Base-by-base conservation (phyloP, 2,113 vertebrate genomes). In the Chinchilla lanigera region DNA sequence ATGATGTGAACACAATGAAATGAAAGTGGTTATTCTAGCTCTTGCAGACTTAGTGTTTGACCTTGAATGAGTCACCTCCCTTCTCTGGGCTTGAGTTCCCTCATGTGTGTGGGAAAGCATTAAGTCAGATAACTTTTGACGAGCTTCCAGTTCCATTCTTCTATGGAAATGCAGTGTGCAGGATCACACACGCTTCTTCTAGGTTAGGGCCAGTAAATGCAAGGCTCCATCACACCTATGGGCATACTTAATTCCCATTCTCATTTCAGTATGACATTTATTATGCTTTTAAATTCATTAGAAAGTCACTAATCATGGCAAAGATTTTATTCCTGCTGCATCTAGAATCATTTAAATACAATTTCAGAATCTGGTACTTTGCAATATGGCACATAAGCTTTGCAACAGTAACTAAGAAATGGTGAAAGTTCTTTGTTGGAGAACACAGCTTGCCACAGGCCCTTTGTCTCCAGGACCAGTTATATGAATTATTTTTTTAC, bases 201-300 rank as follows among this genome's bases (percentile, higher is more conserved):
- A 20, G 38, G 7, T 1, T 78, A 80, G 33, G 11, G 35, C 82
- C n/a, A 24, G 52, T 19, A 50, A 19, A 54, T 38, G 8, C 26
- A n/a, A 83, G 7, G 14, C 28, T 38, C 33, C 61, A 41, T 41
- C 44, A 71, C 8, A 54, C 19, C 13, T 38, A 54, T 52, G 35
- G 44, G 47, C 20, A 56, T 71, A 93, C 67, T 90, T 35, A 90
- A 11, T 60, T 88, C 4, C 14, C 60, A 24, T 24, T 81, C 26
- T 83, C 41, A 35, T 54, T 65, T 93, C 67, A 65, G 52, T n/a
- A 60, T 47, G 71, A 96, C 93, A 96, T 69, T 26, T 52, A 71
- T 24, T 67, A 7, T 75, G 50, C 56, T 47, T 67, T 90, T 63
- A 91, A 54, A 67, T 82, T 44, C 60, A 56, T 14, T n/a, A n/a